Base-by-base conservation (phyloP, 1,140 invertebrate genomes). In the Ostrea denselamellosa region DNA sequence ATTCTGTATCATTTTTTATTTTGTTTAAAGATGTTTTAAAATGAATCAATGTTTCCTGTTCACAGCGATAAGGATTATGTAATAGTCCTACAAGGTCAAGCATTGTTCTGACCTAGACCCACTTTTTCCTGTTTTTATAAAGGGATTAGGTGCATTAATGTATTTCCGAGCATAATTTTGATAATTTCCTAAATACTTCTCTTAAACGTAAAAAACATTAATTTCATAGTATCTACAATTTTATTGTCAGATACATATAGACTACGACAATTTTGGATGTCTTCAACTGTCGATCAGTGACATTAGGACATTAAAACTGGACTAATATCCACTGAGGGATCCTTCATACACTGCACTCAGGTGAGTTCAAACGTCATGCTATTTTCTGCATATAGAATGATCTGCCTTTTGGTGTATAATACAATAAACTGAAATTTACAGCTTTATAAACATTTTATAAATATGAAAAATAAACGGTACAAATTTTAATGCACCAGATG, bases 41-140 rank as follows among this genome's bases (percentile, higher is more conserved):
- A 14, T 14, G 25, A 77, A 25, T 71, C 14, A 77, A 77, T 77
- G 68, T 77, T 28, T 10, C 17, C 25, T 10, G 25, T 12, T 19
- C 56, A 62, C 28, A 44, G 22, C 28, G 68, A 77, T 77, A 77
- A 77, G 68, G 28, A 28, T 9, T 28, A 77, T 25, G 68, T 77
- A 77, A 77, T 34, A 77, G 12, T 34, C 68, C 28, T 14, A 34
- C 68, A 77, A 77, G 68, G 68, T 77, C 68, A 34, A 77, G 7
- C 25, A 3, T 77, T 34, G 12, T 77, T 77, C 14, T 7, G 25
- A 22, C 68, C 25, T 12, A n/a, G 7, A 25, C 65, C 22, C 5
- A 10, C 28, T 77, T 14, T 14, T 0, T 12, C 25, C 9, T 25
- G 9, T 25, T 77, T 77, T 77, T 34, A 34, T 77, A 28, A 9